A percentile compares a stretch with the other conserved stretches of the same genome.
Evolutionary conservation across 2,888 invertebrate genomes (phyloP).

Genomic region (Clanis bilineata): DNA sequence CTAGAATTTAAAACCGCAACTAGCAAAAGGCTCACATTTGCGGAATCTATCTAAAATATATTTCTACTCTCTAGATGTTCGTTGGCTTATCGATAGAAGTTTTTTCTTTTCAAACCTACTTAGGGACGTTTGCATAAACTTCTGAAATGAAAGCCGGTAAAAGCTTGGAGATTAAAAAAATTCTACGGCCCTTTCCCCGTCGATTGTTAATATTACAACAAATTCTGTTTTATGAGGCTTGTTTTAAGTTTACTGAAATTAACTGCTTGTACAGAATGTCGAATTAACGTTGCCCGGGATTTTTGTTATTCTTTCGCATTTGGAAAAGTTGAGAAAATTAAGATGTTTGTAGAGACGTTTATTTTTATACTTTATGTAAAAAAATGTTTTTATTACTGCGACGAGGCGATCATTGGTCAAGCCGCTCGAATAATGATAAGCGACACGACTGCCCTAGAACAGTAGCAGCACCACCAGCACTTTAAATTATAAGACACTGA

Average conservation of each 20-base stretch:
- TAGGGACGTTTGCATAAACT: conserved; percentile 24
- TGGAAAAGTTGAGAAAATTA: background rate
- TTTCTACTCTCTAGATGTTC: conserved; percentile 21
- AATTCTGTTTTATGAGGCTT: conserved; percentile 23
- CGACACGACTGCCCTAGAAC: no score
- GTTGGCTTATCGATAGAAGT: conserved; percentile 26
- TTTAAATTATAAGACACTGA: no score
- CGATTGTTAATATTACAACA: conserved; percentile 24
- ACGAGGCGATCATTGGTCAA: no score
- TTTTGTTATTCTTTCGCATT: background rate
- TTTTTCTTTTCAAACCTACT: conserved; percentile 23
- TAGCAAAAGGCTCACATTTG: background rate
- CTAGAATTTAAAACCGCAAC: background rate
- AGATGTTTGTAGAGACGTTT: background rate
- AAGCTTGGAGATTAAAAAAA: conserved; percentile 24
- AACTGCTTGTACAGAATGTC: conserved; percentile 16
- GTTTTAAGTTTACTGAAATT: conserved; percentile 19
- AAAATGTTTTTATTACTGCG: no score
- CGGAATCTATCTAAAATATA: conserved; percentile 6
- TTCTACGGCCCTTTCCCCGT: conserved; percentile 17
- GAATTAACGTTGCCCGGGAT: background rate
- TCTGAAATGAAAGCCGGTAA: conserved; percentile 18
- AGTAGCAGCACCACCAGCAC: no score
- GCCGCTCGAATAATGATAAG: background rate
- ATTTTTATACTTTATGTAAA: background rate